A percentile compares a stretch with the other conserved stretches of the same genome.
phyloP scores from a whole-genome alignment of 2,797 vertebrate genomes.

The Rhinogobio ventralis region DNA sequence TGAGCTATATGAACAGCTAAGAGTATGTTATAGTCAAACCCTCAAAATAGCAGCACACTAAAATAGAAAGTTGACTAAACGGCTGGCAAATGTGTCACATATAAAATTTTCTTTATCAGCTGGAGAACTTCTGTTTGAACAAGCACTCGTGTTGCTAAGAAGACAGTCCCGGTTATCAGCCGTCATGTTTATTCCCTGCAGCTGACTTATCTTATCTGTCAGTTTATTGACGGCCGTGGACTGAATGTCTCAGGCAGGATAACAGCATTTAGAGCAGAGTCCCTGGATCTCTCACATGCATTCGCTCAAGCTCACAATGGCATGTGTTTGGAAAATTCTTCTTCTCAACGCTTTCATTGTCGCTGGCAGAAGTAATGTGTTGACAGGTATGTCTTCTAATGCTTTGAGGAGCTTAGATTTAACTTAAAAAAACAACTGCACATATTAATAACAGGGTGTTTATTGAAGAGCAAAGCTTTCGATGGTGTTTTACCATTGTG shows the following conservation, averaged over 20 bases:
- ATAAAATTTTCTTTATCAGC: background rate
- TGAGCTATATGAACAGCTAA: background rate
- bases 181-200: background rate
- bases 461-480: background rate
- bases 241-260: slow-evolving; percentile 6
- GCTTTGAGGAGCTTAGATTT: background rate
- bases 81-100: background rate
- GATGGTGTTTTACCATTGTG: background rate
- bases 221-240: slow-evolving; percentile 38
- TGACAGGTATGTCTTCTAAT: slow-evolving; percentile 48
- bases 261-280: background rate
- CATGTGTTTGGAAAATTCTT: slow-evolving; percentile 44
- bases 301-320: slow-evolving; percentile 42
- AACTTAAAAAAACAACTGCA: background rate
- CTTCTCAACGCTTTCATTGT: slow-evolving; percentile 46
- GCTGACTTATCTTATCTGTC: slow-evolving; percentile 53
- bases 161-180: background rate
- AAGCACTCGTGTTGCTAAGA: background rate
- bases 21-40: background rate
- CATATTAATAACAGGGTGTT: background rate
- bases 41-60: background rate
- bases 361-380: background rate
- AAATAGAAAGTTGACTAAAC: background rate
- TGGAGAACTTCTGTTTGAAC: background rate
- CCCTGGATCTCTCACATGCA: background rate